Base-by-base conservation (phyloP, 2,113 vertebrate genomes). In the Takifugu flavidus region DNA sequence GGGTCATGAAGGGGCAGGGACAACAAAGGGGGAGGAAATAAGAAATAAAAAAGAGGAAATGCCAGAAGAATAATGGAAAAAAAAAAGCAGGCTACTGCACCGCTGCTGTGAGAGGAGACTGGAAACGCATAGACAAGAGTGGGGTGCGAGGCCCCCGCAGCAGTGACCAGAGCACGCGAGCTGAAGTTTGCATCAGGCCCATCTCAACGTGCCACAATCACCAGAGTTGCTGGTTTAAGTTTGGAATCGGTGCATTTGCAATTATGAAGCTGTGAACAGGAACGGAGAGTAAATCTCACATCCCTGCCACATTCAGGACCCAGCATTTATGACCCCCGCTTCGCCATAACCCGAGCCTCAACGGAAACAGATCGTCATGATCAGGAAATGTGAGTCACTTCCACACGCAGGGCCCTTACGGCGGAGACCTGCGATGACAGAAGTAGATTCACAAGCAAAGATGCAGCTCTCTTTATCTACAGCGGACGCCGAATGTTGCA, bases 11-110 rank as follows among this genome's bases (percentile, higher is more conserved):
- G 59, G 70, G 80, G 50, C 76, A 71, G 64, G 61, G 68, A 69
- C 74, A 86, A 89, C 84, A 88, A 85, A 87, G 74, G 71, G 27
- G 46, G 44, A 69, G 79, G 79, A 86, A 87, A 80, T 80, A 78
- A 74, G 72, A 73, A 76, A 87, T 77, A 69, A 65, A 78, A 68
- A 65, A 77, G 69, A 70, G 65, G 56, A 81, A 82, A 85, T 86
- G 66, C 75, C 78, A 74, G 56, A 49, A 64, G 63, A 70, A 80
- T 75, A 78, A 86, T 86, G 76, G 79, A 47, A 12, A 15, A 46
- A 73, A 64, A 49, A 67, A 67, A 62, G 60, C 43, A 62, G 74
- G 56, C 70, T 72, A 65, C 63, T 70, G 79, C 67, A 77, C 74
- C 14, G 67, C 75, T 67, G 75, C 62, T 73, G 55, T 73, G 62